Evolutionary conservation across 2,113 vertebrate genomes (phyloP).

Genomic region (Mandrillus leucophaeus): DNA sequence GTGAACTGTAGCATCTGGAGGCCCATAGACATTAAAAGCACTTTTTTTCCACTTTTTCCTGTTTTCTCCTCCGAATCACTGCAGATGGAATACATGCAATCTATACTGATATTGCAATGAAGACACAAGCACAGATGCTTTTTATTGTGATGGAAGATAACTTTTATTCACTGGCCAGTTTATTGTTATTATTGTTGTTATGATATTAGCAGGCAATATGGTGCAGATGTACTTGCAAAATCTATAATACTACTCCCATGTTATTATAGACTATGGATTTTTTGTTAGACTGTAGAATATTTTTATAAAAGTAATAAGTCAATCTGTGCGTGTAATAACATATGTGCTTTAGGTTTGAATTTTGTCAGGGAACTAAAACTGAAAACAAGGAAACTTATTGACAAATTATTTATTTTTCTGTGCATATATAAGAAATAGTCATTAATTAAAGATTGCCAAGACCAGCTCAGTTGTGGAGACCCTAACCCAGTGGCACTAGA

Average conservation of each 20-base stretch:
- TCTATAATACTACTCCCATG: background rate
- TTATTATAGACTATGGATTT: background rate
- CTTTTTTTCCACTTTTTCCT: background rate
- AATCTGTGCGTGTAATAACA: background rate
- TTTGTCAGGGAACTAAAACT: background rate
- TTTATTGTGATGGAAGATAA: background rate
- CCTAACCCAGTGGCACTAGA: too few species aligned
- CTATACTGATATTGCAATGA: background rate
- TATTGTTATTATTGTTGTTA: background rate
- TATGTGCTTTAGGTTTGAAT: background rate
- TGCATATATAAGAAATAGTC: background rate
- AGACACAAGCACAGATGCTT: background rate
- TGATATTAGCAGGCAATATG: background rate
- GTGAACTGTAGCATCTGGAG: conserved; percentile 33
- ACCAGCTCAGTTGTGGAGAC: too few species aligned
- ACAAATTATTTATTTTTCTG: background rate
- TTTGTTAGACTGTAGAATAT: background rate
- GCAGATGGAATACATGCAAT: background rate
- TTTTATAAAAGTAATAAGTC: background rate
- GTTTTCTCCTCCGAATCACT: background rate
- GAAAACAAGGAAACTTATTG: background rate
- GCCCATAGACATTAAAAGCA: background rate
- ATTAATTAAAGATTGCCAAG: background rate
- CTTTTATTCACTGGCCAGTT: background rate
- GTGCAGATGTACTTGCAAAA: background rate